Percentiles rank a stretch among this genome's conserved stretches.
These are phyloP conservation scores for Corythornis vintsioides DNA, from an alignment of 2,113 vertebrate genomes.

Conservation along the genomic window DNA sequence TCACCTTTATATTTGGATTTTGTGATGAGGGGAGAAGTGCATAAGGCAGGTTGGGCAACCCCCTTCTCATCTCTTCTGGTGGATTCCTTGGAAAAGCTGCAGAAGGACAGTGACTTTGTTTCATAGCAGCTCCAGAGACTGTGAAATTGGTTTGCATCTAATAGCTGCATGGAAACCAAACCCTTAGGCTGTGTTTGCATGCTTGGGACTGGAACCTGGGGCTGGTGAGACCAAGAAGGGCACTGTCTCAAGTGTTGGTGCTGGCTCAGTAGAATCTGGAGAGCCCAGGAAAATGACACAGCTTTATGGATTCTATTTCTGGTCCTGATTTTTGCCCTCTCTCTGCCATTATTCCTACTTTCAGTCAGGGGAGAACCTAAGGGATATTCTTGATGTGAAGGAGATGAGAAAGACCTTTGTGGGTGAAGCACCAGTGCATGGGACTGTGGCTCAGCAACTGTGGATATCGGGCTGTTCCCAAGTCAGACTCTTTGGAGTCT, in stretches of 20 bases:
- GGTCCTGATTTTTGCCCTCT: background rate
- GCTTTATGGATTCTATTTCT: background rate
- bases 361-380: background rate
- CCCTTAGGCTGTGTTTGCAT: background rate
- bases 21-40: background rate
- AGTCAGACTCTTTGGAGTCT: background rate
- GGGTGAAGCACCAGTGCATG: background rate
- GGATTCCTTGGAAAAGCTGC: background rate
- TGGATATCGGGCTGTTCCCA: fast-evolving
- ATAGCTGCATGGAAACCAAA: background rate
- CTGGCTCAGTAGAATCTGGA: background rate
- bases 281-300: background rate
- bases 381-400: background rate
- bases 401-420: background rate
- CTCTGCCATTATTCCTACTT: background rate
- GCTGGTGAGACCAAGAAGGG: background rate
- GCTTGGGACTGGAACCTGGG: background rate
- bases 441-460: background rate
- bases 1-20: background rate
- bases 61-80: background rate
- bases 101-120: background rate
- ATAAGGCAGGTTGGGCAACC: background rate
- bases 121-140: background rate
- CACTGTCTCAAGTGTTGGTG: background rate
- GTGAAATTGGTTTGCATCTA: background rate